A percentile compares a stretch with the other conserved stretches of the same genome.
Conservation (phyloP, 2,797 vertebrate genomes). For the Caiman crocodilus region DNA sequence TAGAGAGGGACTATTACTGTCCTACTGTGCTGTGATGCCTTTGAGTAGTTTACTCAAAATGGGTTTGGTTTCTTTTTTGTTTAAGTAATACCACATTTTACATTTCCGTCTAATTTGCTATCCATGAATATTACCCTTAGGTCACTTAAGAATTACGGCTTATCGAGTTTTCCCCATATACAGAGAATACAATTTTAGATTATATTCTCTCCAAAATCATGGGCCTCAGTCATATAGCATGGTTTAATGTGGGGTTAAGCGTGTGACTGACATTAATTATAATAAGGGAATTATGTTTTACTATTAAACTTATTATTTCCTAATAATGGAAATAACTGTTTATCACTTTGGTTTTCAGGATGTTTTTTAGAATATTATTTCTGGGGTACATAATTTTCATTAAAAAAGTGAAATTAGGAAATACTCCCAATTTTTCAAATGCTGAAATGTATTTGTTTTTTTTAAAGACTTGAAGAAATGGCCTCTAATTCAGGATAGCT, state of each 20-base stretch:
- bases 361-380: slow-evolving; percentile 2
- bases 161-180: not conserved
- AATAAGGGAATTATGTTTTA: not conserved
- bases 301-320: not conserved
- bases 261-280: slow-evolving; percentile 14
- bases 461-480: slow-evolving; percentile 32
- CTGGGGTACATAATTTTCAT: not conserved
- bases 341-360: not conserved
- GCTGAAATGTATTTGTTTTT: not conserved
- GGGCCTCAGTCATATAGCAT: not conserved
- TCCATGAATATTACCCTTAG: not conserved
- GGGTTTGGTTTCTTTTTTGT: not conserved
- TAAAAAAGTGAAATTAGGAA: not conserved
- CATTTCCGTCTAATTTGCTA: not conserved
- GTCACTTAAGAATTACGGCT: not conserved
- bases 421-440: not conserved
- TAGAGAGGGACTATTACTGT: not conserved
- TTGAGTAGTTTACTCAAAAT: not conserved
- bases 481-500: not conserved
- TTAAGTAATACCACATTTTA: not conserved
- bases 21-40: not conserved
- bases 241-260: not conserved
- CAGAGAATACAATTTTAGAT: not conserved
- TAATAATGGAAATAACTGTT: slow-evolving; percentile 3
- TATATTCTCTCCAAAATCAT: not conserved